These are phyloP conservation scores for Danio jaintianensis DNA, from an alignment of 2,797 vertebrate species.

Conservation along the genomic window DNA sequence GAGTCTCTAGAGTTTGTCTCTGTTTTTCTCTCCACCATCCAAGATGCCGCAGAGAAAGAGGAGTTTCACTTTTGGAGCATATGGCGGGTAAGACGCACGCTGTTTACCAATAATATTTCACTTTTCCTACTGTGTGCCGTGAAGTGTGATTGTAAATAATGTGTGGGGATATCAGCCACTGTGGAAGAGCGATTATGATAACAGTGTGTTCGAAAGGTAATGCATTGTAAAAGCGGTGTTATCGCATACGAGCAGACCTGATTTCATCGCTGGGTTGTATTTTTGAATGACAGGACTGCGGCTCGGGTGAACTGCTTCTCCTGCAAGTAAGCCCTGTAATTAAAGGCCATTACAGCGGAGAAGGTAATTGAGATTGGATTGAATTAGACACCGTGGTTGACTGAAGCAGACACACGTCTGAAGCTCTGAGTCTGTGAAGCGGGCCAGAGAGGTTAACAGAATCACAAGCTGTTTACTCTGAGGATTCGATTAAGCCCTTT, in stretches of 20 bases:
- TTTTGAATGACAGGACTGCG: slow-evolving; percentile 27
- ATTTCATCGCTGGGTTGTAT: slow-evolving; percentile 24
- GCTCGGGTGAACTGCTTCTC: slow-evolving; percentile 19
- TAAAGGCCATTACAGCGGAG: slow-evolving; percentile 36
- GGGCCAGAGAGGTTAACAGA: slow-evolving; percentile 30
- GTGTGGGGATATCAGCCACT: slow-evolving; percentile 3
- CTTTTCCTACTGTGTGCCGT: slow-evolving; percentile 36
- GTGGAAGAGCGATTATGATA: slow-evolving; percentile 1
- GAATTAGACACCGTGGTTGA: slow-evolving; percentile 47
- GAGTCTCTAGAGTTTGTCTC: slow-evolving; percentile 57
- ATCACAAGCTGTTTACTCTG: slow-evolving; percentile 33
- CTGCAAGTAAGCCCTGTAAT: slow-evolving; percentile 36
- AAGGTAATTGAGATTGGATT: slow-evolving; percentile 45
- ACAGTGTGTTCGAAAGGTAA: slow-evolving; percentile 8
- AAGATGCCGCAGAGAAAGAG: slow-evolving; percentile 85
- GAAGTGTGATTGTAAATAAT: slow-evolving; percentile 32
- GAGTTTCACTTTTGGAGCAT: slow-evolving; percentile 88
- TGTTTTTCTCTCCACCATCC: slow-evolving; percentile 58
- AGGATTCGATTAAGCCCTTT: slow-evolving; percentile 46
- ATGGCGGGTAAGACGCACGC: slow-evolving; percentile 81
- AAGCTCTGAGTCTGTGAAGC: slow-evolving; percentile 30
- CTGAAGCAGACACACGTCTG: slow-evolving; percentile 46
- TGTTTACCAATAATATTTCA: slow-evolving; percentile 41
- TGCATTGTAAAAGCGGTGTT: slow-evolving; percentile 10
- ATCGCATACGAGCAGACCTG: slow-evolving; percentile 10